These are phyloP conservation scores for Jordanella pulchra DNA, from an alignment of 2,797 vertebrate genomes.

Conservation along the genomic window DNA sequence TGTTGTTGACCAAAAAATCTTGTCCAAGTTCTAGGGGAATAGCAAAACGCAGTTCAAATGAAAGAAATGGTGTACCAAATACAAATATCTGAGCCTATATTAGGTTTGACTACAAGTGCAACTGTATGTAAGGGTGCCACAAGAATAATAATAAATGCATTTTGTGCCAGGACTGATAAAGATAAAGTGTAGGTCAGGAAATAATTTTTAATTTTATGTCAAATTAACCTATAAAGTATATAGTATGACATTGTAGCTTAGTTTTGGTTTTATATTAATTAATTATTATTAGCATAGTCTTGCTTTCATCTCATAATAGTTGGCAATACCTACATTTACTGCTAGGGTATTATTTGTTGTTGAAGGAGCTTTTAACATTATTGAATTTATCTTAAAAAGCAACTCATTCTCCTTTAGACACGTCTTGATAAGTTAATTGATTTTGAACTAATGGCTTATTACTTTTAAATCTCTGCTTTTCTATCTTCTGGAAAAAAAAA, in stretches of 20 bases:
- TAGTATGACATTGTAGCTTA: too few species aligned
- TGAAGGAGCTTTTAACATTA: background rate
- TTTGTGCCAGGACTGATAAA: background rate
- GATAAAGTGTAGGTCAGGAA: background rate
- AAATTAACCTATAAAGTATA: too few species aligned
- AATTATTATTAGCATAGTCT: too few species aligned
- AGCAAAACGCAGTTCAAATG: background rate
- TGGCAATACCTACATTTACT: background rate
- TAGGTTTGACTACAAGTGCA: background rate
- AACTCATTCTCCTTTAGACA: too few species aligned
- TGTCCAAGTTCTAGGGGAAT: background rate
- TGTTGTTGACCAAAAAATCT: background rate
- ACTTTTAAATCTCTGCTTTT: too few species aligned
- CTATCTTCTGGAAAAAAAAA: too few species aligned
- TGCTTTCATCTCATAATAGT: background rate
- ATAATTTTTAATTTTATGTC: background rate
- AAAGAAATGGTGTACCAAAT: too few species aligned
- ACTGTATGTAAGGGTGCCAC: background rate
- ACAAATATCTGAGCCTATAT: background rate
- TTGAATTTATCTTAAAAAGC: background rate
- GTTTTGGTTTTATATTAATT: background rate
- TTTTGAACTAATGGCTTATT: too few species aligned
- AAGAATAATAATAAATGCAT: background rate
- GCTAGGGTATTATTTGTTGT: background rate
- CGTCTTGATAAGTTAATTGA: too few species aligned